Evolutionary conservation across 2,113 vertebrate genomes (phyloP).

Genomic region (Rhinogobius similis): DNA sequence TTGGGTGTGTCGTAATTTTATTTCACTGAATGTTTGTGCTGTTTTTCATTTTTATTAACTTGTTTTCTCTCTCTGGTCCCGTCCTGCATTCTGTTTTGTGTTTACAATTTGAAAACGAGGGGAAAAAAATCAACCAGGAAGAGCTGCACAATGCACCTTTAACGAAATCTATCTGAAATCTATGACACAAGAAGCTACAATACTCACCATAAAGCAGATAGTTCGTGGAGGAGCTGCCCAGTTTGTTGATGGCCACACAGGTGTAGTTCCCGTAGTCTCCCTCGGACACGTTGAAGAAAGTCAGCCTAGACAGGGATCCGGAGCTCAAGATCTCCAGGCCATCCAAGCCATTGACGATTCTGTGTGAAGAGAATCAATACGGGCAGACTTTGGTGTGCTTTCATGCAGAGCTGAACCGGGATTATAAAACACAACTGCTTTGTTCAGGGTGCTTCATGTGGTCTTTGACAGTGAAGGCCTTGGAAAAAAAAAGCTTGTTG

Average conservation of each 20-base stretch:
- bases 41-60: too few species aligned
- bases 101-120: too few species aligned
- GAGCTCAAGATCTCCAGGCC: conserved; percentile 88
- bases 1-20: too few species aligned
- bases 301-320: conserved; percentile 88
- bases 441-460: not conserved
- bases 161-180: not conserved
- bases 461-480: not conserved
- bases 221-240: conserved; percentile 92
- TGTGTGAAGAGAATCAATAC: conserved; percentile 42
- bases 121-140: not conserved
- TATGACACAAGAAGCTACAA: not conserved
- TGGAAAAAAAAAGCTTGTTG: not conserved
- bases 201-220: conserved; percentile 91
- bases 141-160: not conserved
- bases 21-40: too few species aligned
- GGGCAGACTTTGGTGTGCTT: too few species aligned
- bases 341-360: conserved; percentile 87
- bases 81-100: too few species aligned
- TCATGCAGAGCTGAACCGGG: too few species aligned
- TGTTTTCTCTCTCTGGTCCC: too few species aligned
- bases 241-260: conserved; percentile 90
- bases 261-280: conserved; percentile 97
- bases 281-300: conserved; percentile 94
- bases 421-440: not conserved